A percentile compares a stretch with the other conserved stretches of the same genome.
Evolutionary conservation across 2,797 vertebrate genomes (phyloP).

Genomic region (Epinephelus malabaricus): DNA sequence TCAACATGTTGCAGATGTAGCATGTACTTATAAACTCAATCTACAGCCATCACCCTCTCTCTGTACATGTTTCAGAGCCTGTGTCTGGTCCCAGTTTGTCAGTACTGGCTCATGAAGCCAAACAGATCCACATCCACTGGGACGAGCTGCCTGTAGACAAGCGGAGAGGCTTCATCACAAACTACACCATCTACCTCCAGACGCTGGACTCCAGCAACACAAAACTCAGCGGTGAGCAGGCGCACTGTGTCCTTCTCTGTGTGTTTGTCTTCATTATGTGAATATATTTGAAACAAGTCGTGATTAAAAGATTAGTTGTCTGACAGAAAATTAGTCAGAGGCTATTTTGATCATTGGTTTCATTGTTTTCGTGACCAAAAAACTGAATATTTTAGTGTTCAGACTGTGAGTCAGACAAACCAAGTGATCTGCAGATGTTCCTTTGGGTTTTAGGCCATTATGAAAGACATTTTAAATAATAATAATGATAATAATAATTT

Average conservation of each 20-base stretch:
- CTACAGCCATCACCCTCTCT: not conserved
- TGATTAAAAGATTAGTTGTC: too few relatives aligned
- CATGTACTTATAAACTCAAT: not conserved
- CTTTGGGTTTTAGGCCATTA: not conserved
- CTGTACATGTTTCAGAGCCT: constrained; percentile 73
- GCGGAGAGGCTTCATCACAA: constrained; percentile 82
- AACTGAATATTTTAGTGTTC: not conserved
- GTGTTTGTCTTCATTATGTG: not conserved
- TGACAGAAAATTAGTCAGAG: too few relatives aligned
- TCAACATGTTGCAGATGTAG: not conserved
- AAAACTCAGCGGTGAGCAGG: constrained; percentile 65
- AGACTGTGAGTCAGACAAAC: not conserved
- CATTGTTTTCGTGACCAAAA: not conserved
- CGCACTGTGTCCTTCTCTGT: not conserved
- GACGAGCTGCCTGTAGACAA: constrained; percentile 72
- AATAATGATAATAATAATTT: too few relatives aligned
- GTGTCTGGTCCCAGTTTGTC: constrained; percentile 67
- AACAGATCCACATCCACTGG: constrained; percentile 74
- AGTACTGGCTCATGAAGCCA: constrained; percentile 43
- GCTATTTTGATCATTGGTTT: too few relatives aligned
- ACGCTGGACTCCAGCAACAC: constrained; percentile 40
- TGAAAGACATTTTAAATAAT: not conserved
- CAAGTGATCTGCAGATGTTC: not conserved
- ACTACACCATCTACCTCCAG: constrained; percentile 80
- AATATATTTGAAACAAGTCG: not conserved